phyloP scores from a whole-genome alignment of 2,797 vertebrate species.

The Petrocephalus schoutedeni region DNA sequence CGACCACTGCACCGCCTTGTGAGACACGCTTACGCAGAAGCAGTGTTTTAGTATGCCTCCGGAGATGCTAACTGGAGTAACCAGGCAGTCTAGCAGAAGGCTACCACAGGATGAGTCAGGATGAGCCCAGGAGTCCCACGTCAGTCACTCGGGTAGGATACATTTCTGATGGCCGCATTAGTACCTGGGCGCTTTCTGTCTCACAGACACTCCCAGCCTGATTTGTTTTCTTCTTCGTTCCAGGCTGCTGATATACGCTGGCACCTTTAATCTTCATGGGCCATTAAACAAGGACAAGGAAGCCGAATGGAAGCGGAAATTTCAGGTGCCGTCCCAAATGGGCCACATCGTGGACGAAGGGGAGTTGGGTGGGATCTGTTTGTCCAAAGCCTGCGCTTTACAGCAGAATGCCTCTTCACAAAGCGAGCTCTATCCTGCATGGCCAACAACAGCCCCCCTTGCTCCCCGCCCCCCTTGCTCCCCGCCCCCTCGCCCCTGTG shows the following conservation, averaged over 20 bases:
- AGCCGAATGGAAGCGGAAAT: neutral
- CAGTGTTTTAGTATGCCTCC: neutral
- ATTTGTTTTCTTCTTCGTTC: neutral
- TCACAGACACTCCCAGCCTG: neutral
- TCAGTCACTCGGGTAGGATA: neutral
- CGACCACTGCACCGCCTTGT: neutral
- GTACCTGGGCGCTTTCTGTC: neutral
- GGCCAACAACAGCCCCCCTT: neutral
- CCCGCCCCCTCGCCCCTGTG: neutral
- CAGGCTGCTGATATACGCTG: neutral
- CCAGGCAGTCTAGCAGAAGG: neutral
- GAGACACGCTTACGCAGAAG: neutral
- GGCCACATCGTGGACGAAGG: neutral
- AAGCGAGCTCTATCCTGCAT: neutral
- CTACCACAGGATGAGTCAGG: neutral
- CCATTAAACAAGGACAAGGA: neutral
- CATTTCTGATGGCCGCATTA: neutral
- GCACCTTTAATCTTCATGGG: neutral
- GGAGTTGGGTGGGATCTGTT: neutral
- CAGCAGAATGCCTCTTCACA: neutral
- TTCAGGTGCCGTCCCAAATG: neutral
- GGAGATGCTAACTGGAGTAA: neutral
- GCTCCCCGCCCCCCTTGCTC: neutral
- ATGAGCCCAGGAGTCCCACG: neutral
- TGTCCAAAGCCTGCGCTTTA: neutral